A percentile compares a stretch with the other conserved stretches of the same genome.
phyloP scores from a whole-genome alignment of 2,888 invertebrate species.

The Actias luna region DNA sequence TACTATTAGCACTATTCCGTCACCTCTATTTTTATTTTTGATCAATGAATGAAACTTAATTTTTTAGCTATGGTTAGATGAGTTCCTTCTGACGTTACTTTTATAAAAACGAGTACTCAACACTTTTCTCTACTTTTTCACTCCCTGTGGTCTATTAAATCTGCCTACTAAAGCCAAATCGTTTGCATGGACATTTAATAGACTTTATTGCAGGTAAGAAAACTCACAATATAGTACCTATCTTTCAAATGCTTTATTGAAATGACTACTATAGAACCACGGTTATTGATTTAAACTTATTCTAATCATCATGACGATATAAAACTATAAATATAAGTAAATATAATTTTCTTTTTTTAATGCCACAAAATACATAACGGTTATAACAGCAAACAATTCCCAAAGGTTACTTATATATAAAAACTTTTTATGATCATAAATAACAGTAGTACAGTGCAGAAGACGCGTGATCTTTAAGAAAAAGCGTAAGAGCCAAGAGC shows the following conservation, averaged over 20 bases:
- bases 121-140: background rate
- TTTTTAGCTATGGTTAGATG: background rate
- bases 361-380: background rate
- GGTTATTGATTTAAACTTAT: background rate
- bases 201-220: background rate
- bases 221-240: background rate
- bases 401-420: background rate
- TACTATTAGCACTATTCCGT: too few species aligned
- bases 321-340: background rate
- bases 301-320: background rate
- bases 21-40: background rate
- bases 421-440: background rate
- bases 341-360: too few species aligned
- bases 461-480: constrained; percentile 19
- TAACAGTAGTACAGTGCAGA: background rate
- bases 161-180: background rate
- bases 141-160: background rate
- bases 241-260: background rate
- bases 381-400: background rate
- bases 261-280: background rate
- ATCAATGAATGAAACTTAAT: background rate
- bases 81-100: background rate
- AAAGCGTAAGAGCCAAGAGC: constrained; percentile 35
- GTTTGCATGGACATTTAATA: background rate
- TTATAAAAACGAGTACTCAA: background rate